Evolutionary conservation across 2,113 vertebrate species (phyloP).

Genomic region (Bos javanicus): DNA sequence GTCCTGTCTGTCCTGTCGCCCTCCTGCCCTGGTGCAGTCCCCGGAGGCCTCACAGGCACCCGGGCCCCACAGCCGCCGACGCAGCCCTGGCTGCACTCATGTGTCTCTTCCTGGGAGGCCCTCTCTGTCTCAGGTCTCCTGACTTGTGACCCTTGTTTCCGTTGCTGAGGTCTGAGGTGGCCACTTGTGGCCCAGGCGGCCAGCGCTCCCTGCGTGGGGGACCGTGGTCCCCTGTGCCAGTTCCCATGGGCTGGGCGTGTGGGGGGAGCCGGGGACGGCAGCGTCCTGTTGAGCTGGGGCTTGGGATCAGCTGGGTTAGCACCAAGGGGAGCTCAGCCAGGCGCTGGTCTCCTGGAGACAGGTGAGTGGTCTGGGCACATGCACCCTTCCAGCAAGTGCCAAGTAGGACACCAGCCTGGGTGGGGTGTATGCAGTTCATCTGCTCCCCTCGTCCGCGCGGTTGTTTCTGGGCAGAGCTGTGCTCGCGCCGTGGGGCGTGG

Average conservation of each 20-base stretch:
- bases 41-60: neutral
- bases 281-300: neutral
- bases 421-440: neutral
- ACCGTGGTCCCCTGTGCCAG: neutral
- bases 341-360: neutral
- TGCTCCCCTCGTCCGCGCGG: neutral
- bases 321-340: too few species aligned
- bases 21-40: neutral
- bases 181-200: neutral
- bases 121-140: neutral
- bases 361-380: neutral
- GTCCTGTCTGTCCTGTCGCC: neutral
- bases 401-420: neutral
- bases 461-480: neutral
- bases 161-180: neutral
- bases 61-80: neutral
- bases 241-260: neutral
- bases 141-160: neutral
- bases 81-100: neutral
- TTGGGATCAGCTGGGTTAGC: neutral
- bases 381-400: too few species aligned
- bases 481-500: fast-evolving
- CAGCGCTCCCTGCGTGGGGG: neutral
- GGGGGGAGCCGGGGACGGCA: neutral
- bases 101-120: neutral